Base-by-base conservation (phyloP, 2,797 vertebrate genomes). In the Leptatherina wallacei region DNA sequence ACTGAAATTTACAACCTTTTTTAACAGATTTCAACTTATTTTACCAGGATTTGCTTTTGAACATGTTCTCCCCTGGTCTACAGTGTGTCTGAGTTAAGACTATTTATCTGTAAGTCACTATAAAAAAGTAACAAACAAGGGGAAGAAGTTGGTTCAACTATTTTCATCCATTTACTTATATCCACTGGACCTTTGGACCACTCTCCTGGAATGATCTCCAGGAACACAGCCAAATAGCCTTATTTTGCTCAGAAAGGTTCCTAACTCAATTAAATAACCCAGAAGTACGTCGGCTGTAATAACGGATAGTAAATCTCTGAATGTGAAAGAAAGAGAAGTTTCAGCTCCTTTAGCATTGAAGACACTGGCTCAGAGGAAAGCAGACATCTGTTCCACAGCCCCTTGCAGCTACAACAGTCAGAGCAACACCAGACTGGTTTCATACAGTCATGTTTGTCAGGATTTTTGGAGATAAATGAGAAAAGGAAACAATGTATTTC, bases 1-100 rank as follows among this genome's bases (percentile, higher is more conserved):
- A 75, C n/a, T 27, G 2, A 68, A 63, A 71, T 44, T 11, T 16
- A n/a, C 10, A 54, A 44, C 30, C 8, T 61, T 56, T 24, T 44
- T 61, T 1, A 32, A 56, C n/a, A 66, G 20, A 42, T 51, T 12
- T 10, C 20, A 20, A 13, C 8, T 27, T 11, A 20, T 56, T 40
- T n/a, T 6, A 49, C 6, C 44, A 20, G 27, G 35, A 10, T 58
- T 42, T 36, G 11, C 11, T 24, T 38, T 24, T 22, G 3, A 24
- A 24, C 49, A 12, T 13, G 10, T 24, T 24, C 9, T 24, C 49
- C 9, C 7, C 20, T 20, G 44, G 20, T 20, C 8, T 49, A 49
- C 20, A 22, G 10, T 22, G 3, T 4, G 9, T 22, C 47, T 51
- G n/a, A 51, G 47, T 22, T 22, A 10, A 51, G 47, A 51, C 9